Evolutionary conservation across 2,888 invertebrate genomes (phyloP), one percentile per base, ranked within the genome.

Genomic region (Thecophora atra): DNA sequence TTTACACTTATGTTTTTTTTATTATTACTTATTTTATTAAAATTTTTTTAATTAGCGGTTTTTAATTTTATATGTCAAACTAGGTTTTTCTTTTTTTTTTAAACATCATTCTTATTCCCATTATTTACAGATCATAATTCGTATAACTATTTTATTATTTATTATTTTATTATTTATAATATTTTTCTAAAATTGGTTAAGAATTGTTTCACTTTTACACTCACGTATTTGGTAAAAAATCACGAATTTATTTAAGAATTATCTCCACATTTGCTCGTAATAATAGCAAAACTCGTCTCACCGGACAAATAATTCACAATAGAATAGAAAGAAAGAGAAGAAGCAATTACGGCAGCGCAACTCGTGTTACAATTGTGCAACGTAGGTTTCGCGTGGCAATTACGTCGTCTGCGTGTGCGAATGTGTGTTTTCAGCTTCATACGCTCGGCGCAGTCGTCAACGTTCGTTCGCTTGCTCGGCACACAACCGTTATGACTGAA

Each of bases 311-410:
- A 47, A 47, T 47, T 62, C 30, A 42, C 63, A 42, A n/a, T 42
- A 21, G 63, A 63, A 19, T 19, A 7, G 17, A 63, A 63, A 63
- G 19, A 63, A 42, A 21, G 42, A 63, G 42, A 63, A 63, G 63
- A 19, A 21, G 24, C 28, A n/a, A n/a, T 28, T n/a, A 30, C 26
- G n/a, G 30, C 8, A 51, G 51, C 19, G 58, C 24, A 44, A 26
- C 68, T 68, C 51, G 56, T 63, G 63, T 70, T 70, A 70, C 62
- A 70, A 24, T 13, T 47, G 69, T 70, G 26, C n/a, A n/a, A n/a
- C n/a, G n/a, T n/a, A n/a, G n/a, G n/a, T n/a, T n/a, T 70, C 68
- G 58, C 26, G 26, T 62, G 26, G 52, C 62, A 47, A 62, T 15
- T 62, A 28, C 52, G 56, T 21, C 37, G 15, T 37, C 1, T 44